Conservation (phyloP, 2,113 vertebrate species). For the Myanophis thanlyinensis region DNA sequence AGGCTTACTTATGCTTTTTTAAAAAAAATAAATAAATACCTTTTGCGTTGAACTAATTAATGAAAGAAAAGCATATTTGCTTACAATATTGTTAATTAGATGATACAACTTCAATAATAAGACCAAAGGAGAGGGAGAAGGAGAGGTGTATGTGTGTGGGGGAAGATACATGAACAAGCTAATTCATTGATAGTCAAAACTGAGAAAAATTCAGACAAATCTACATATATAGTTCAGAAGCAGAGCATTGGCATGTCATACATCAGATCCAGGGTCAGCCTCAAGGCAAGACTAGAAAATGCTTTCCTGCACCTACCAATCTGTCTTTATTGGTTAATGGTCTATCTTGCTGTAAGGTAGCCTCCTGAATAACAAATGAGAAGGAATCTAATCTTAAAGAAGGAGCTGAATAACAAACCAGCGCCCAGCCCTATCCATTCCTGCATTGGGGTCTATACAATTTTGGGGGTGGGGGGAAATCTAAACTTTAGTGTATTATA, state of each 20-base stretch:
- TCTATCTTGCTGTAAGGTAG: neutral
- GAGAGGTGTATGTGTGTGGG: no score
- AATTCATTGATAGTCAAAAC: neutral
- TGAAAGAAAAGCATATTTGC: neutral
- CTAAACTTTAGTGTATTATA: neutral
- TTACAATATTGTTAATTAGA: neutral
- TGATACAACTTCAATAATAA: neutral
- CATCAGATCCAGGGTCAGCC: neutral
- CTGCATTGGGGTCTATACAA: neutral
- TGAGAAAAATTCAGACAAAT: neutral
- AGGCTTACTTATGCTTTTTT: neutral
- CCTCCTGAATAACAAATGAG: neutral
- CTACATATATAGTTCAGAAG: neutral
- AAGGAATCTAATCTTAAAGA: neutral
- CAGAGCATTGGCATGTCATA: neutral
- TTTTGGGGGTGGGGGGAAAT: no score
- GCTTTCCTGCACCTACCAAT: neutral
- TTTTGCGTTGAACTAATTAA: neutral
- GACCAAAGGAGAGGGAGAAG: neutral
- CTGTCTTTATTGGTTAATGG: neutral
- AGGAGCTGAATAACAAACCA: neutral
- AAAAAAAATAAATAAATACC: no score
- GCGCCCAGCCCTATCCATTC: neutral
- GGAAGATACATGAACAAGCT: neutral
- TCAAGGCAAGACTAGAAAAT: neutral